Base-by-base conservation (phyloP, 2,888 invertebrate genomes). In the Liodrosophila aerea region DNA sequence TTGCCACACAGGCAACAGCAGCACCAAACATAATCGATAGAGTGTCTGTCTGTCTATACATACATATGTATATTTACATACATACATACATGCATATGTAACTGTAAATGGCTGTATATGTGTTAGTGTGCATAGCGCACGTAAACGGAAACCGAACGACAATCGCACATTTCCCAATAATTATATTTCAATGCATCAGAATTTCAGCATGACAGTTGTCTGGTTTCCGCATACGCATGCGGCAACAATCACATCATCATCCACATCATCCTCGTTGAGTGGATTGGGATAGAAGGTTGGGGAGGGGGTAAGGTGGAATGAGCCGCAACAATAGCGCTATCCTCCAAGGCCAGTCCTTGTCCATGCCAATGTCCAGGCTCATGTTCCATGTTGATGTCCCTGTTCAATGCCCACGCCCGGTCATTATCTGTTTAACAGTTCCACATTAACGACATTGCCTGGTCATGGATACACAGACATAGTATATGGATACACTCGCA, bases 151-250 rank as follows among this genome's bases (percentile, higher is more conserved):
- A 86, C 84, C 73, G 60, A 81, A 64, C 68, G 87, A 85, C 86
- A 87, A 87, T 76, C 88, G 77, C 76, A 76, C 84, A 84, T 87
- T 88, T 87, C 85, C 84, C 88, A 87, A 87, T 87, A 87, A 87
- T 87, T 88, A 87, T 87, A 87, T 80, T 82, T 85, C 87, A 87
- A 85, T 88, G 85, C 78, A 84, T 78, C 87, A 85, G 83, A 75
- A 85, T 80, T 76, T 69, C 76, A 65, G 78, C 60, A 64, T 64
- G 69, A 67, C 78, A 84, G 70, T 87, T 86, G 82, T 74, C 68
- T 76, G 87, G 73, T 85, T 85, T 87, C 87, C 87, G 73, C 62
- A 70, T 73, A 62, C 72, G 58, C 58, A 51, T 50, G 57, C 58
- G 54, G 22, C 62, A 63, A 57, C 60, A 64, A 56, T 50, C 59